Base-by-base conservation (phyloP, 2,797 vertebrate genomes). In the Trachurus trachurus region DNA sequence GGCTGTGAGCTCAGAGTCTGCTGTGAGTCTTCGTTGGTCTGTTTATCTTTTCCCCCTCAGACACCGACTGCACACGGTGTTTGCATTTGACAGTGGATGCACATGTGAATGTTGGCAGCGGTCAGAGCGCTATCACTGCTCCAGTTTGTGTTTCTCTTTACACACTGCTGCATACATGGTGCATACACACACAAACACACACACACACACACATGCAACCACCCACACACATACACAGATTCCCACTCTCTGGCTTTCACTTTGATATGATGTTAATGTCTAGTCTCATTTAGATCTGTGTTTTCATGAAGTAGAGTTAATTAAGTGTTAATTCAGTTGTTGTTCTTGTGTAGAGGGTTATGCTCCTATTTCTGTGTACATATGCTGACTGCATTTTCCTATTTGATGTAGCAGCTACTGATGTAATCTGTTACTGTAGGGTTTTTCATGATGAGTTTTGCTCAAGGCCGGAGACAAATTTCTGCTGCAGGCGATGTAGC, bases 21-120 rank as follows among this genome's bases (percentile, higher is more conserved):
- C 19, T 56, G 21, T 59, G 0, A 78, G 64, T 71, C 74, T 71
- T 39, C 64, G 74, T 19, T 29, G 11, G 12, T 66, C 49, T 62
- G 39, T 81, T 81, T 50, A 52, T 73, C 42, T 39, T 58, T 39
- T 68, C 58, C 50, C 16, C 45, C 72, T 76, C 52, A 66, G 40
- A 71, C 61, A 42, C 13, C 69, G 21, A 34, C 31, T 21, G 16
- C n/a, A 31, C 31, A 31, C 9, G 37, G 29, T 42, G 29, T 68
- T 68, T 62, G 45, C 29, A 49, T 58, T 45, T 66, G 60, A 63
- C 71, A 63, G 52, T 21, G 58, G 12, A 47, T 29, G 17, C 6
- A 5, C 9, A 60, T 31, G 21, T 22, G 47, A 40, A 60, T 17
- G n/a, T 26, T 39, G 59, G 52, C 63, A 29, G 26, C 9, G 7